A percentile compares a stretch with the other conserved stretches of the same genome.
These are phyloP conservation scores for Drosophila multiciliata DNA, from an alignment of 2,888 invertebrate genomes.

Conservation along the genomic window DNA sequence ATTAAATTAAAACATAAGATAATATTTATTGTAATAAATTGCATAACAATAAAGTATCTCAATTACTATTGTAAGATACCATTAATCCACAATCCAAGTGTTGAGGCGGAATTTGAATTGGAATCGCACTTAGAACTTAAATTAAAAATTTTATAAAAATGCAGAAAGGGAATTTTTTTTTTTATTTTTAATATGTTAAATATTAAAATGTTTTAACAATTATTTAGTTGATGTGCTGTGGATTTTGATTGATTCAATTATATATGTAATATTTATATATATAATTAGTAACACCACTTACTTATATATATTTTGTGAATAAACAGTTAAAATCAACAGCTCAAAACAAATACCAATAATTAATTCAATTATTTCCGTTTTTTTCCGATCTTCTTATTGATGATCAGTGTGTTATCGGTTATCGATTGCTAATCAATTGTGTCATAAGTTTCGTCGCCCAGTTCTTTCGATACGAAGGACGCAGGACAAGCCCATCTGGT, in stretches of 20 bases:
- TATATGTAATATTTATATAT: background rate
- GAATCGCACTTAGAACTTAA: background rate
- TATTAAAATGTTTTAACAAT: background rate
- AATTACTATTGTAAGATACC: background rate
- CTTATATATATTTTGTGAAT: background rate
- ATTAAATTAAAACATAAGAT: background rate
- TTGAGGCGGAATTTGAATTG: background rate
- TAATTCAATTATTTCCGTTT: background rate
- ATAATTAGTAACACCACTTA: background rate
- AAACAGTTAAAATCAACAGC: background rate
- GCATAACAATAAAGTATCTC: background rate
- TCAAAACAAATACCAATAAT: background rate
- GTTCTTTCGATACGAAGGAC: conserved; percentile 2
- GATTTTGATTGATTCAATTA: background rate
- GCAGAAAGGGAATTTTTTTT: too few relatives aligned
- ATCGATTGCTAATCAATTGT: conserved; percentile 25
- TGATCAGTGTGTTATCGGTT: background rate
- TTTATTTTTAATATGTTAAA: background rate
- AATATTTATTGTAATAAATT: too few relatives aligned
- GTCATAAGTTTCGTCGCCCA: conserved; percentile 15
- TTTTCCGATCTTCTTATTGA: background rate
- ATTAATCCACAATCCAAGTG: background rate
- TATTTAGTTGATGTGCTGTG: background rate
- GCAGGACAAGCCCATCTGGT: conserved; percentile 5
- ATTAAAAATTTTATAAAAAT: too few relatives aligned